A percentile compares a stretch with the other conserved stretches of the same genome.
phyloP scores from a whole-genome alignment of 1,140 invertebrate species.

The Dinothrombium tinctorium region DNA sequence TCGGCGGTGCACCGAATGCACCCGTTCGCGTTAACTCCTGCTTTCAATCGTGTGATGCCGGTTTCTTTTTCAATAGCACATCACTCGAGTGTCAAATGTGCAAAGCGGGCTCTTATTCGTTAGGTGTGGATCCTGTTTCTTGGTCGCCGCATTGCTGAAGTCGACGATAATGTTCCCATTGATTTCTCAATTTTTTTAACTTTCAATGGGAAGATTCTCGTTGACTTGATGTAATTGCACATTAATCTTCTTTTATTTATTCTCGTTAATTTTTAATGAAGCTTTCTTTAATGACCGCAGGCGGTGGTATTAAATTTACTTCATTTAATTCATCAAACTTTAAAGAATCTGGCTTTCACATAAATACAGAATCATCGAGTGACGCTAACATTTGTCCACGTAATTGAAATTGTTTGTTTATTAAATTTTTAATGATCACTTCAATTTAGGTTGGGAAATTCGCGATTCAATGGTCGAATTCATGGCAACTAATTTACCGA shows the following conservation, averaged over 20 bases:
- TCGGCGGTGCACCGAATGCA: slow-evolving; percentile 21
- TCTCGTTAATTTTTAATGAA: no score
- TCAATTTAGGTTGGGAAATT: no score
- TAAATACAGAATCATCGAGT: slow-evolving; percentile 10
- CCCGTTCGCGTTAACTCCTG: slow-evolving; percentile 27
- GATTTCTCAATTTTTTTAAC: no score
- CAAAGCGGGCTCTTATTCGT: slow-evolving; percentile 27
- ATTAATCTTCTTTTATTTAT: background rate
- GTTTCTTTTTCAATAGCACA: slow-evolving; percentile 24
- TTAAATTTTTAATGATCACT: no score
- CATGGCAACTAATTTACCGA: background rate
- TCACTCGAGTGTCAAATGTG: slow-evolving; percentile 25
- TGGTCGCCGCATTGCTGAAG: no score
- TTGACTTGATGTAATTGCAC: no score
- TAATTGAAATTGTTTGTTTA: background rate
- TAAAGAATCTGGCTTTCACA: slow-evolving; percentile 22
- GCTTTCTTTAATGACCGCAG: no score
- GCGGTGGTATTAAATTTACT: slow-evolving; percentile 27
- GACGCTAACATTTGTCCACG: background rate
- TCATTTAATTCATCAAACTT: slow-evolving; percentile 22
- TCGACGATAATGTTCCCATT: no score
- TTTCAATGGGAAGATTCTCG: no score
- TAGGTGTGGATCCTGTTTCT: no score
- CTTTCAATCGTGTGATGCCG: slow-evolving; percentile 28
- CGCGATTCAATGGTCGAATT: background rate